Base-by-base conservation (phyloP, 1,140 invertebrate species). In the Trichogramma pretiosum region DNA sequence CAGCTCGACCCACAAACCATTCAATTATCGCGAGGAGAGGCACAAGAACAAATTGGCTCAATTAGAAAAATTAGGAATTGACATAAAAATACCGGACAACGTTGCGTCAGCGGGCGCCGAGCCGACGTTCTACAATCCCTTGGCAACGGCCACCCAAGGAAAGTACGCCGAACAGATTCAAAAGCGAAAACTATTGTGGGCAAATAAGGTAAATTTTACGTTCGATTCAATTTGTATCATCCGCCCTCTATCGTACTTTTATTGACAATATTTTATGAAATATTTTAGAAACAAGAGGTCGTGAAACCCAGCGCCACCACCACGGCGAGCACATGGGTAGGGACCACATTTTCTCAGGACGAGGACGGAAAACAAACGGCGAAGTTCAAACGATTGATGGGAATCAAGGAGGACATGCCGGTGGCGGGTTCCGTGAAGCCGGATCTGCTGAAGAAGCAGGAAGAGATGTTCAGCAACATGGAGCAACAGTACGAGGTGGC, bases 301-400 rank as follows among this genome's bases (percentile, higher is more conserved):
- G 52, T 61, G 17, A 71, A 68, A 48, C 32, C 48, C 11, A 45
- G 58, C 10, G 50, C 60, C 3, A 33, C 61, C 33, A 69, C 72
- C 2, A 76, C 77, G 16, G 71, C 71, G 24, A 80, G 77, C 56
- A 81, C 87, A 36, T 93, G 89, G 88, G 79, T 85, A 52, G 81
- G 84, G 22, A 83, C 88, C 0, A 84, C 83, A 21, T 93, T 95
- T 66, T 81, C 86, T 0, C 82, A 90, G 60, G 91, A 94, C 71
- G 77, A 83, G 24, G 92, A 94, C 71, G 90, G 89, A 32, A 84
- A 89, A 73, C 84, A 92, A 47, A 84, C 87, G 1, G 89, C 84
- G n/a, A 97, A 97, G 72, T 97, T 96, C 68, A 88, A 93, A 68
- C 77, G 93, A 53, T 72, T 97, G 9, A 96, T 97, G 93, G 93